These are phyloP conservation scores for Drymodes brunneopygia DNA, from an alignment of 2,113 vertebrate genomes.

Conservation along the genomic window DNA sequence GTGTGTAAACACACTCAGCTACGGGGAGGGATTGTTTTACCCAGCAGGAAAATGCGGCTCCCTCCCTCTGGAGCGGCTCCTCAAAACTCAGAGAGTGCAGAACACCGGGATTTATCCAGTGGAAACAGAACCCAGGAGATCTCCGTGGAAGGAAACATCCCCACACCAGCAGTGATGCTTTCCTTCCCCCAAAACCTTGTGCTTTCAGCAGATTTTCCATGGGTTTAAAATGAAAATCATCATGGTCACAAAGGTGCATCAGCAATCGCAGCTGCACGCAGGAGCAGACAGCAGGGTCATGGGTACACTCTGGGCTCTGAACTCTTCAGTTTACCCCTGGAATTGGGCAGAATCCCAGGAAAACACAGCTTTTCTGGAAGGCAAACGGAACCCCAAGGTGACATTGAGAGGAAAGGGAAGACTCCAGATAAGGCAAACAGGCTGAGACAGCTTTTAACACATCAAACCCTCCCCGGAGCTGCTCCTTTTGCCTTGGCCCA, in stretches of 20 bases:
- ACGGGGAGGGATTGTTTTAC: neutral
- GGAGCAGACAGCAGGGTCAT: neutral
- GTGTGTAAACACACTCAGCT: neutral
- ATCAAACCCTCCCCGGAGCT: neutral
- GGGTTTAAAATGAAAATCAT: neutral
- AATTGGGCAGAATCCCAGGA: neutral
- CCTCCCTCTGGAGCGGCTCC: neutral
- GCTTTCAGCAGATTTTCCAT: neutral
- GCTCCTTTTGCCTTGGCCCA: neutral
- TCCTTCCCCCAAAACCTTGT: neutral
- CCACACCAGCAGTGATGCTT: fast-evolving
- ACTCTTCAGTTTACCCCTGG: fast-evolving
- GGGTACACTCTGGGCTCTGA: neutral
- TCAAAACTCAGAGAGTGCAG: fast-evolving
- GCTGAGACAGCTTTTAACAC: neutral
- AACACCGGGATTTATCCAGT: fast-evolving
- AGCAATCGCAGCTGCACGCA: neutral
- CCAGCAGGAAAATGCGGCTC: neutral
- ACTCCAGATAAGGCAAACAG: neutral
- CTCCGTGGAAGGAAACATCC: fast-evolving
- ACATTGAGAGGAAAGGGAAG: neutral
- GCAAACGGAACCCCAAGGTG: neutral
- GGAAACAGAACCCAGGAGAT: neutral
- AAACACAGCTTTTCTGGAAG: neutral
- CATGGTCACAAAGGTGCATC: fast-evolving